These are phyloP conservation scores for Nematopogon swammerdamellus DNA, from an alignment of 2,888 invertebrate species.

Conservation along the genomic window DNA sequence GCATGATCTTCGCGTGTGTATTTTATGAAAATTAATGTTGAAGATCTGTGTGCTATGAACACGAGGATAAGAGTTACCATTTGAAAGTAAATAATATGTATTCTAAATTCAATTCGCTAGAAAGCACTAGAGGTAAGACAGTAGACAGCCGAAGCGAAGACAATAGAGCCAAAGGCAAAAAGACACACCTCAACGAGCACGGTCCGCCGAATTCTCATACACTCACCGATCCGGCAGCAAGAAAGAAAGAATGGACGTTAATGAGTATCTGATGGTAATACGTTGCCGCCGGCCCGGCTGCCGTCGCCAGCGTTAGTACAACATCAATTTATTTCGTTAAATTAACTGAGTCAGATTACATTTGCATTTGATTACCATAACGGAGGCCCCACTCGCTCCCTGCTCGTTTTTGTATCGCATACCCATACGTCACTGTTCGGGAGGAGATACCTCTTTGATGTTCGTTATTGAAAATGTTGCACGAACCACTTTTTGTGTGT, in stretches of 20 bases:
- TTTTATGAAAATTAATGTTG: too few relatives aligned
- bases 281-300: slow-evolving; percentile 3
- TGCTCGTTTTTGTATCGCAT: slow-evolving; percentile 24
- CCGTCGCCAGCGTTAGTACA: slow-evolving; percentile 17
- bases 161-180: too few relatives aligned
- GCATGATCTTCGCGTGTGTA: too few relatives aligned
- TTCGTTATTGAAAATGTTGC: slow-evolving; percentile 28
- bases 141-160: too few relatives aligned
- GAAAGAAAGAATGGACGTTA: slow-evolving; percentile 6
- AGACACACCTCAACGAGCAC: neutral
- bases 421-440: slow-evolving; percentile 45
- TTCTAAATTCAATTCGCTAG: too few relatives aligned
- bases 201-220: neutral
- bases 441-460: slow-evolving; percentile 24
- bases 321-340: slow-evolving; percentile 51
- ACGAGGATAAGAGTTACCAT: too few relatives aligned
- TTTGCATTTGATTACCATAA: slow-evolving; percentile 56
- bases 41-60: too few relatives aligned
- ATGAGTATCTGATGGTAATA: slow-evolving; percentile 10
- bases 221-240: neutral
- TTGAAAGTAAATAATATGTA: too few relatives aligned
- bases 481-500: slow-evolving; percentile 30
- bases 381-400: slow-evolving; percentile 14
- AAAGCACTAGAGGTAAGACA: too few relatives aligned
- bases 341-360: slow-evolving; percentile 44